Evolutionary conservation across 2,797 vertebrate species (phyloP).

Genomic region (Tokudaia tokunoshimensis): DNA sequence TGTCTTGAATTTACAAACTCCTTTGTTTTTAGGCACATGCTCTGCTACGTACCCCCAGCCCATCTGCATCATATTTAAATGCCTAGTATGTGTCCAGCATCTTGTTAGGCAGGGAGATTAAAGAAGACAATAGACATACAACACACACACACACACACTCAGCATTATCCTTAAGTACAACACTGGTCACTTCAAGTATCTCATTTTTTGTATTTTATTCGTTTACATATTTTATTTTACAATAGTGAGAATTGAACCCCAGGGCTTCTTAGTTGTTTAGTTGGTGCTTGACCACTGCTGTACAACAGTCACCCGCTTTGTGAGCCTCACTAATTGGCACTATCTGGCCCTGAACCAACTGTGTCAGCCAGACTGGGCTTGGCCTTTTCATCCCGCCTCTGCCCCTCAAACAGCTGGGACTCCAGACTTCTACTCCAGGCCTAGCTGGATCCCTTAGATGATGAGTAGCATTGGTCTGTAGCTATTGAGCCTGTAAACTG

Average conservation of each 20-base stretch:
- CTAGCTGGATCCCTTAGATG: neutral
- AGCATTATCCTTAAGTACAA: constrained; percentile 23
- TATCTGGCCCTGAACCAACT: neutral
- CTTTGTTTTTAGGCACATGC: neutral
- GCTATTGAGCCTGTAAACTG: neutral
- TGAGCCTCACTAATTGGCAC: neutral
- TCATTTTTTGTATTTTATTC: neutral
- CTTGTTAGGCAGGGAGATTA: neutral
- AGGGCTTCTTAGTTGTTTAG: neutral
- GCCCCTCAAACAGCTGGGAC: neutral
- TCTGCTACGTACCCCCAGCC: neutral
- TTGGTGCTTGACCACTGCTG: neutral
- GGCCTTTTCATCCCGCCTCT: neutral
- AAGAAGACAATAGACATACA: neutral
- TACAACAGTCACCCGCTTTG: neutral
- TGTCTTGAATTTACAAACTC: constrained; percentile 5
- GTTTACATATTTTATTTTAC: neutral
- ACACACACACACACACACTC: neutral
- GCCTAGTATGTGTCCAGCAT: neutral
- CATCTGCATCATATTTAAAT: neutral
- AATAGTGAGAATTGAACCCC: neutral
- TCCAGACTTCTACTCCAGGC: neutral
- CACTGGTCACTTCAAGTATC: neutral
- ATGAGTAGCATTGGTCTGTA: neutral
- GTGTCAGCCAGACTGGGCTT: neutral